Conservation (phyloP, 2,113 vertebrate species). For the Lycaon pictus region DNA sequence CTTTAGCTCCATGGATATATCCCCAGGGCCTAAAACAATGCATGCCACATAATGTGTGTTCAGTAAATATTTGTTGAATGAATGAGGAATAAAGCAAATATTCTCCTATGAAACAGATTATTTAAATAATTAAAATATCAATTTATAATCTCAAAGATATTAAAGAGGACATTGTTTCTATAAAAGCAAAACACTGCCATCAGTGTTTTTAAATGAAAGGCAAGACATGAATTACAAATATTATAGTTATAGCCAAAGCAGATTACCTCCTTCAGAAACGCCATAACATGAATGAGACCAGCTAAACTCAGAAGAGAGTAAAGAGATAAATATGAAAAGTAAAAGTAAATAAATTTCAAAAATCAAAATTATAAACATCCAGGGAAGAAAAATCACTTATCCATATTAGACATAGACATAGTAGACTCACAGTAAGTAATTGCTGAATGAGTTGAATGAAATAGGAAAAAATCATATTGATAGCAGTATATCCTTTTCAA, state of each 20-base stretch:
- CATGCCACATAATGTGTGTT: not conserved
- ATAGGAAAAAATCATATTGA: not conserved
- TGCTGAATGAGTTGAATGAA: not conserved
- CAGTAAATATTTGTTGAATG: not conserved
- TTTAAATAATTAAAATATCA: slow-evolving; percentile 1
- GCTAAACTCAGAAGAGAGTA: not conserved
- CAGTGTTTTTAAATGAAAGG: slow-evolving; percentile 12
- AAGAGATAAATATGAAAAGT: not conserved
- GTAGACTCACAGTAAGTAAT: not conserved
- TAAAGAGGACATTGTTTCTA: not conserved
- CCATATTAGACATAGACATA: not conserved
- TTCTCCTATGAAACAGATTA: not conserved
- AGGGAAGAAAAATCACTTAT: not conserved
- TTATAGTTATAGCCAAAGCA: not conserved
- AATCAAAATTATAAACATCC: not conserved
- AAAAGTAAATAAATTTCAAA: not conserved
- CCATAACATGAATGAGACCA: not conserved
- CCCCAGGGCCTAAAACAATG: not conserved
- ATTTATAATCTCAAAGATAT: not conserved
- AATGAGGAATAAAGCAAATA: slow-evolving; percentile 4
- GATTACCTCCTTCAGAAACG: not conserved
- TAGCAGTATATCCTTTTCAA: not conserved
- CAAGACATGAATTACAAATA: not conserved
- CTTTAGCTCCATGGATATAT: not conserved
- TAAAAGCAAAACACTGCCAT: not conserved